Percentiles rank a stretch among this genome's conserved stretches.
phyloP scores from a whole-genome alignment of 2,113 vertebrate species.

The Daubentonia madagascariensis region DNA sequence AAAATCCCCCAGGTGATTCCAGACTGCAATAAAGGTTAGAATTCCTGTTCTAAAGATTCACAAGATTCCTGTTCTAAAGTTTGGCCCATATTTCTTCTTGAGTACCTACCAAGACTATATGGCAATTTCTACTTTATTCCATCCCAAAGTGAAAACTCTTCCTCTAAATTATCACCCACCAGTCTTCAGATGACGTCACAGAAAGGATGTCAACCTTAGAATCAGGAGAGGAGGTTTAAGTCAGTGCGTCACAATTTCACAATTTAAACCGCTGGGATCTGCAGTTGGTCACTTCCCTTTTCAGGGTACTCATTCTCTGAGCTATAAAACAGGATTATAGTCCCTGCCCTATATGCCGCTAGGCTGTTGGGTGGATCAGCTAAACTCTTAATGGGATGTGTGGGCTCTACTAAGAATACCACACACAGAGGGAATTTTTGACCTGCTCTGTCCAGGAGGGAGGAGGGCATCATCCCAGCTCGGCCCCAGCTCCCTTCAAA shows the following conservation, averaged over 20 bases:
- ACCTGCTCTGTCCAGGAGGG: neutral
- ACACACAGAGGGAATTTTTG: neutral
- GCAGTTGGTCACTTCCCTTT: neutral
- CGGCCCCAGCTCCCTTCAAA: neutral
- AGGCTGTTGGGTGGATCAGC: neutral
- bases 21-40: conserved; percentile 3
- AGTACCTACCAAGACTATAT: neutral
- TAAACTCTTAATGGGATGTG: neutral
- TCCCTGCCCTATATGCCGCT: neutral
- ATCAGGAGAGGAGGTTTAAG: neutral
- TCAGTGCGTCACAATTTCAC: neutral
- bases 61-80: neutral
- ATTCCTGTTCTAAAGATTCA: neutral
- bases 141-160: neutral
- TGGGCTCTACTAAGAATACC: neutral
- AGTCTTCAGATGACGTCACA: neutral
- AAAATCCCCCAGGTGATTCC: neutral
- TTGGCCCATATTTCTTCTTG: neutral
- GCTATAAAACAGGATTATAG: neutral
- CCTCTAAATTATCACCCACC: neutral
- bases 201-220: neutral
- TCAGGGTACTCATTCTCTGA: neutral
- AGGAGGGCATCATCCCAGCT: neutral
- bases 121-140: neutral
- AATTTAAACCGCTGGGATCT: neutral